phyloP scores from a whole-genome alignment of 2,113 vertebrate genomes.

The Zootoca vivipara region DNA sequence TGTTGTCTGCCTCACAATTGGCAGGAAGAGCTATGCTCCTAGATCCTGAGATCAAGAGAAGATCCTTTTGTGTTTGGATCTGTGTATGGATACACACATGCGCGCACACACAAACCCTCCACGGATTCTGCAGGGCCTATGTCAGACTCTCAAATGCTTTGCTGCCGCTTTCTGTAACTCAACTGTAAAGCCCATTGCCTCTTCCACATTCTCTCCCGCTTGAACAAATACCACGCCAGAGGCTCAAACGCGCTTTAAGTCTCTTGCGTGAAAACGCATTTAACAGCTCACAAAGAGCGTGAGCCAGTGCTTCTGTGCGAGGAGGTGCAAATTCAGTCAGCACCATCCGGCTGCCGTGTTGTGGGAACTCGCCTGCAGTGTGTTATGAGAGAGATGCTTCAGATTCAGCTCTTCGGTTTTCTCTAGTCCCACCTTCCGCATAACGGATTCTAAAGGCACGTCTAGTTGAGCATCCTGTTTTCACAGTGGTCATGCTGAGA shows the following conservation, averaged over 20 bases:
- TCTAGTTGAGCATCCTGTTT: too few relatives aligned
- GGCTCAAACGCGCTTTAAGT: background rate
- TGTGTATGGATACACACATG: too few relatives aligned
- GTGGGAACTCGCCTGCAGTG: background rate
- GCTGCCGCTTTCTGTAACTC: too few relatives aligned
- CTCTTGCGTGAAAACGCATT: conserved; percentile 6
- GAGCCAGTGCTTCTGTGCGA: background rate
- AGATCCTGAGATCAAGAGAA: background rate
- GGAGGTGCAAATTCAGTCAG: background rate
- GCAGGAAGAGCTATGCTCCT: background rate
- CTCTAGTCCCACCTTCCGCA: background rate
- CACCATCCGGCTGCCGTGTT: background rate
- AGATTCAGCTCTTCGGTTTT: background rate
- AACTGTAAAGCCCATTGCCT: background rate
- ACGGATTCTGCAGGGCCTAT: background rate
- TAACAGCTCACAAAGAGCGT: conserved; percentile 3
- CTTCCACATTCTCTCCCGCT: background rate
- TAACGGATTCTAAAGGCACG: too few relatives aligned
- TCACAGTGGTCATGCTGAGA: too few relatives aligned
- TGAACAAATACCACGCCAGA: background rate
- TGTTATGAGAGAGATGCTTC: background rate
- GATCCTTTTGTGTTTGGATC: too few relatives aligned
- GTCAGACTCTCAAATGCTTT: background rate
- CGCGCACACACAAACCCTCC: too few relatives aligned
- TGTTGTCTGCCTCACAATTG: background rate